A percentile compares a stretch with the other conserved stretches of the same genome.
phyloP scores from a whole-genome alignment of 2,113 vertebrate species.

The Naja naja region DNA sequence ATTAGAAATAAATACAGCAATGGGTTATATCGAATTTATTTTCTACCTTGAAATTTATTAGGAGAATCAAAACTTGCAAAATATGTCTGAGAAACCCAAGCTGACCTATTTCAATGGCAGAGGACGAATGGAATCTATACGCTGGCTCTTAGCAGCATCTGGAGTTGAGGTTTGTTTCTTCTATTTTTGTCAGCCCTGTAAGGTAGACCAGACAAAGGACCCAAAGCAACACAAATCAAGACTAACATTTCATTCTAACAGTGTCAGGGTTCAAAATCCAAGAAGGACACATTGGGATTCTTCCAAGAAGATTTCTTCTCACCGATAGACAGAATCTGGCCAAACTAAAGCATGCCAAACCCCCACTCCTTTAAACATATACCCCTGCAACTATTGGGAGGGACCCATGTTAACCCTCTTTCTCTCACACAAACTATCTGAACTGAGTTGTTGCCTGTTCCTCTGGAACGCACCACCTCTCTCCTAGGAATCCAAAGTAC shows the following conservation, averaged over 20 bases:
- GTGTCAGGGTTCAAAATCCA: not conserved
- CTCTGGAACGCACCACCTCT: not conserved
- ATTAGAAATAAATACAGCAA: not conserved
- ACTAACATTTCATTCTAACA: not conserved
- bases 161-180: slow-evolving; percentile 75
- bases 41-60: slow-evolving; percentile 42
- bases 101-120: slow-evolving; percentile 84
- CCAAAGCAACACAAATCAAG: not conserved
- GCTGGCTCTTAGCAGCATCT: slow-evolving; percentile 85
- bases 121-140: slow-evolving; percentile 86
- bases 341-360: not conserved
- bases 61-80: slow-evolving; percentile 18
- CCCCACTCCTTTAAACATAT: not conserved
- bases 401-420: not conserved
- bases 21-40: not conserved
- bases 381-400: not conserved
- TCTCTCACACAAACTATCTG: not conserved
- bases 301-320: not conserved
- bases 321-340: not conserved
- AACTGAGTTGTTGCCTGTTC: not conserved
- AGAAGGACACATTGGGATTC: not conserved
- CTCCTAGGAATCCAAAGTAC: not conserved
- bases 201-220: not conserved
- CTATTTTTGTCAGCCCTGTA: not conserved
- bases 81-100: slow-evolving; percentile 78